A percentile compares a stretch with the other conserved stretches of the same genome.
phyloP scores from a whole-genome alignment of 2,113 vertebrate species.

The Aix galericulata region DNA sequence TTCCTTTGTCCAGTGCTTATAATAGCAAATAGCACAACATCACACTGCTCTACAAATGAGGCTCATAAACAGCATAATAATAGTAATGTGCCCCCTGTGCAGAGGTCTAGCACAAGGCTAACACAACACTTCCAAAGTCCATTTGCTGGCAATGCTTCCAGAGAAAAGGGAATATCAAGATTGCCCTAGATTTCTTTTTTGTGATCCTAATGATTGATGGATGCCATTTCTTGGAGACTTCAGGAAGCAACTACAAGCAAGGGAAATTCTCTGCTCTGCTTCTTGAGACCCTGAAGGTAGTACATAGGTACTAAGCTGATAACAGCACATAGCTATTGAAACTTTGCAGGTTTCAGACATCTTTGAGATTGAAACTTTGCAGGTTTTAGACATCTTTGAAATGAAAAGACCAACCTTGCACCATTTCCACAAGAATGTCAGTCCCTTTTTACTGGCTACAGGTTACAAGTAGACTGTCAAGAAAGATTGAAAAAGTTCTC shows the following conservation, averaged over 20 bases:
- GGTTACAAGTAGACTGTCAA: background rate
- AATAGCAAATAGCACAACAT: background rate
- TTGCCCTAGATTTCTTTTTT: background rate
- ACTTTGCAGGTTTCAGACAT: background rate
- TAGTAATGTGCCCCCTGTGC: background rate
- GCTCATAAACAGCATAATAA: background rate
- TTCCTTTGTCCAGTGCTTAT: background rate
- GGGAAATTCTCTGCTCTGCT: background rate
- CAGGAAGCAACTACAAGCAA: background rate
- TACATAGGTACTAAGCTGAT: background rate
- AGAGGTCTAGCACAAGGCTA: background rate
- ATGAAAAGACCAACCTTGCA: background rate
- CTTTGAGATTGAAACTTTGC: background rate
- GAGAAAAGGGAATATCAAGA: background rate
- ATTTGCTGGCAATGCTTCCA: background rate
- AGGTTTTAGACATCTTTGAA: background rate
- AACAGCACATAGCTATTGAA: background rate
- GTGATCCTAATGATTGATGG: background rate
- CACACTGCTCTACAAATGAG: background rate
- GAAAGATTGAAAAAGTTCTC: background rate
- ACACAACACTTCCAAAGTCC: background rate
- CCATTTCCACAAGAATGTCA: background rate
- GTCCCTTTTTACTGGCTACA: background rate
- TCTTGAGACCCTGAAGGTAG: background rate
- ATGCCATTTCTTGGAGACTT: background rate